These are phyloP conservation scores for Seladonia tumulorum DNA, from an alignment of 2,888 invertebrate species.

Conservation along the genomic window DNA sequence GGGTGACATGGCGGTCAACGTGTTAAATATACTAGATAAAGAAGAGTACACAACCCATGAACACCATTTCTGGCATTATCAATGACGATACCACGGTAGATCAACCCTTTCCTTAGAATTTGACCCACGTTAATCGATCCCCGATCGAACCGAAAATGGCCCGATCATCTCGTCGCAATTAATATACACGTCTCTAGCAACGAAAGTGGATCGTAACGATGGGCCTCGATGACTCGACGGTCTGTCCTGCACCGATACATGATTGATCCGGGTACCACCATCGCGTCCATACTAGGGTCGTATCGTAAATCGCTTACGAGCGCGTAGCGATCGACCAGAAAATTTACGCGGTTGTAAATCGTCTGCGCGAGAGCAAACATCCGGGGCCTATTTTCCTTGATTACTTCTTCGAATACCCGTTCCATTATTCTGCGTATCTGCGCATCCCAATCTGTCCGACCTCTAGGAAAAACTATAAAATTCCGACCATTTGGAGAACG, in stretches of 20 bases:
- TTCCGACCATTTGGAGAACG: background rate
- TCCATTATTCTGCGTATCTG: constrained; percentile 25
- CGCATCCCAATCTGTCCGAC: background rate
- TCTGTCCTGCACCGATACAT: constrained; percentile 14
- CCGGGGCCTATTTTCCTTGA: constrained; percentile 41
- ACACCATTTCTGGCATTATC: too few species aligned
- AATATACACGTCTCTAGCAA: background rate
- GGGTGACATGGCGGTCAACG: too few species aligned
- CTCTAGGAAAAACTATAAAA: background rate
- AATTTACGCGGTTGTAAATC: constrained; percentile 68
- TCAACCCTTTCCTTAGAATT: background rate
- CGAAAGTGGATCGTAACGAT: constrained; percentile 1
- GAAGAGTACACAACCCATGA: too few species aligned
- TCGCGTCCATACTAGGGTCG: constrained; percentile 52
- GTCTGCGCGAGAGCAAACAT: constrained; percentile 56
- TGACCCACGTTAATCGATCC: background rate
- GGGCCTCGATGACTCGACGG: background rate
- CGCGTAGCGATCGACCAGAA: constrained; percentile 54
- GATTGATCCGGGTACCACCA: constrained; percentile 45
- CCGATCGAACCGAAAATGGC: background rate
- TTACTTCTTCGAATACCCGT: constrained; percentile 23
- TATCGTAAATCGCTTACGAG: constrained; percentile 66
- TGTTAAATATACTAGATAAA: too few species aligned
- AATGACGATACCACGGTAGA: background rate
- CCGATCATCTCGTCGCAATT: background rate